Conservation (phyloP, 1,140 invertebrate genomes). For the Zaprionus africanus region DNA sequence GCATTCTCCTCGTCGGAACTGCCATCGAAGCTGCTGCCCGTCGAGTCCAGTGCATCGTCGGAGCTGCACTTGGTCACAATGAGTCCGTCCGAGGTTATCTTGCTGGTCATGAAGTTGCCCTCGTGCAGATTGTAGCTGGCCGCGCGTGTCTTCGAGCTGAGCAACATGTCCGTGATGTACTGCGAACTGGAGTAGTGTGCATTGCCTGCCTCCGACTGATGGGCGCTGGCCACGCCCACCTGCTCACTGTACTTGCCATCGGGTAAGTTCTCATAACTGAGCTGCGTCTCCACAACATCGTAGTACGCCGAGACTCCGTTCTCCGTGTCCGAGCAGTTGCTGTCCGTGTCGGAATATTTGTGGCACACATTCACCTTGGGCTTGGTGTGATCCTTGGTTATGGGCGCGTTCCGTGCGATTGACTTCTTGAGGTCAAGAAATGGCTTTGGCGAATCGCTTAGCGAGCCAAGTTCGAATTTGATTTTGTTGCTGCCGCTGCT, state of each 20-base stretch:
- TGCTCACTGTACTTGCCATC: slow-evolving; percentile 77
- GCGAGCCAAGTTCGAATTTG: slow-evolving; percentile 75
- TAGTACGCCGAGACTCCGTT: slow-evolving; percentile 83
- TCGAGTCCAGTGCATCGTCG: slow-evolving; percentile 82
- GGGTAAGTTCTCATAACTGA: slow-evolving; percentile 84
- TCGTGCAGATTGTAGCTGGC: slow-evolving; percentile 83
- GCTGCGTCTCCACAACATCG: slow-evolving; percentile 79
- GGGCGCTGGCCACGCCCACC: slow-evolving; percentile 63
- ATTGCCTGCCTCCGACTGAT: slow-evolving; percentile 29
- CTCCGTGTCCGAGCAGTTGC: slow-evolving; percentile 80
- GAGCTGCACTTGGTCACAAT: slow-evolving; percentile 83
- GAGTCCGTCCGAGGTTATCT: slow-evolving; percentile 83
- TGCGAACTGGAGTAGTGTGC: slow-evolving; percentile 78
- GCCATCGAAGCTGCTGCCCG: slow-evolving; percentile 84
- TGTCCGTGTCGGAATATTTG: slow-evolving; percentile 85
- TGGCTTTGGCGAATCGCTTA: slow-evolving; percentile 75
- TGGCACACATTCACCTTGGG: slow-evolving; percentile 86
- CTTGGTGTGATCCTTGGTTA: slow-evolving; percentile 86
- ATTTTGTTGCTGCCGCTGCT: slow-evolving; percentile 54
- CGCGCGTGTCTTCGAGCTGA: slow-evolving; percentile 78
- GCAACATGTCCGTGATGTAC: slow-evolving; percentile 82
- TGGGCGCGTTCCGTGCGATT: slow-evolving; percentile 86
- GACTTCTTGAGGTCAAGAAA: slow-evolving; percentile 86
- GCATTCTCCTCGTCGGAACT: slow-evolving; percentile 83
- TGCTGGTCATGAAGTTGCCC: slow-evolving; percentile 84